These are phyloP conservation scores for Phortica variegata DNA, from an alignment of 1,140 invertebrate genomes.

Conservation along the genomic window DNA sequence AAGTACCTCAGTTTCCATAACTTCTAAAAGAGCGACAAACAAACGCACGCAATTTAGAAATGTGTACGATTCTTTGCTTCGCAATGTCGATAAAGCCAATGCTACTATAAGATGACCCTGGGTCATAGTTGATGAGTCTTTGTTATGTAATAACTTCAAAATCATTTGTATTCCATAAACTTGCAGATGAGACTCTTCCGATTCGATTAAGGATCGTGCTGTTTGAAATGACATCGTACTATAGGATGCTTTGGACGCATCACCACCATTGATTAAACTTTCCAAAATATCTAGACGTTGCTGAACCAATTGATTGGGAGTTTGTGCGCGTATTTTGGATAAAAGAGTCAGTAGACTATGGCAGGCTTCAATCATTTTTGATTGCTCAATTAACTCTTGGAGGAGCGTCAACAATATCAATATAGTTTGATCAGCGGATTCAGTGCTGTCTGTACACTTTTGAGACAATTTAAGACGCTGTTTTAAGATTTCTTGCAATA, in stretches of 20 bases:
- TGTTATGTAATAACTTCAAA: constrained; percentile 29
- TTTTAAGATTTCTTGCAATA: constrained; percentile 24
- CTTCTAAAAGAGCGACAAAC: constrained; percentile 36
- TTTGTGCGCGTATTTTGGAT: background rate
- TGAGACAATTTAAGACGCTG: constrained; percentile 5
- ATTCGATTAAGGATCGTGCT: constrained; percentile 36
- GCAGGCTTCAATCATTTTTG: constrained; percentile 18
- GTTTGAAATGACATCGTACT: constrained; percentile 18
- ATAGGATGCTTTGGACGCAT: background rate
- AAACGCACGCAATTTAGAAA: constrained; percentile 50
- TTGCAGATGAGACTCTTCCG: constrained; percentile 38
- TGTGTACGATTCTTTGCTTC: constrained; percentile 45
- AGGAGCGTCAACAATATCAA: constrained; percentile 36
- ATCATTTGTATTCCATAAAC: constrained; percentile 47
- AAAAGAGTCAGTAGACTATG: constrained; percentile 13
- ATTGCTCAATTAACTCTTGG: constrained; percentile 36
- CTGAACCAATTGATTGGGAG: constrained; percentile 16
- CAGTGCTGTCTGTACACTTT: background rate
- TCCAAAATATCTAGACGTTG: constrained; percentile 21
- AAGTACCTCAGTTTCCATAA: constrained; percentile 46
- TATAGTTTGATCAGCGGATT: constrained; percentile 28
- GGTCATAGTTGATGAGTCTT: constrained; percentile 27
- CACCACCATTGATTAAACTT: constrained; percentile 10
- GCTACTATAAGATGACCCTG: constrained; percentile 44
- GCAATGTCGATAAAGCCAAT: constrained; percentile 36